phyloP scores from a whole-genome alignment of 1,140 invertebrate species.

The Ips typographus region DNA sequence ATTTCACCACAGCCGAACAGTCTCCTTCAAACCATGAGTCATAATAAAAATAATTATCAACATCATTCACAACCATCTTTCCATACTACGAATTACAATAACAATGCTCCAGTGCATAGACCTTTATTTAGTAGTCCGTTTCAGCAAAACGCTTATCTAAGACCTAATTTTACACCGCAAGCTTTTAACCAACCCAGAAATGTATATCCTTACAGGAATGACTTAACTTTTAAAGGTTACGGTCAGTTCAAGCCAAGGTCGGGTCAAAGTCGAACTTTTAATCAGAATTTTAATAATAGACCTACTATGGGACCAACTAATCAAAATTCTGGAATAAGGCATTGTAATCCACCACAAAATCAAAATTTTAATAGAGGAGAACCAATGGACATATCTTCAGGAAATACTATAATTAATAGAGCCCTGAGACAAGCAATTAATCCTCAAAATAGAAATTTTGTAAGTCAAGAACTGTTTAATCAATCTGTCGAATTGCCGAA shows the following conservation, averaged over 20 bases:
- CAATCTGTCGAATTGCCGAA: neutral
- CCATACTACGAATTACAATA: no score
- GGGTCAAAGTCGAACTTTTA: neutral
- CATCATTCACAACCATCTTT: no score
- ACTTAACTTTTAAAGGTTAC: neutral
- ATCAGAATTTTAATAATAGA: neutral
- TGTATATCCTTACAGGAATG: neutral
- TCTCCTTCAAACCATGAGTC: no score
- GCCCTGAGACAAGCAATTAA: neutral
- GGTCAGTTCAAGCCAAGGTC: neutral
- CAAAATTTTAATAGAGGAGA: neutral
- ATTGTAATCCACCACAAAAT: neutral
- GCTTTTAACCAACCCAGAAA: neutral
- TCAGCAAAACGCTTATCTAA: neutral
- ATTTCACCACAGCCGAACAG: neutral
- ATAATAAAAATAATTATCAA: no score
- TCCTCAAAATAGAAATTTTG: neutral
- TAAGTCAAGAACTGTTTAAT: slow-evolving; percentile 7
- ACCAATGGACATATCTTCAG: slow-evolving; percentile 10
- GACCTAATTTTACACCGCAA: neutral
- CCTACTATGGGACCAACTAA: neutral
- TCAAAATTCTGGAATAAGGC: neutral
- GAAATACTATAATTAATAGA: slow-evolving; percentile 6
- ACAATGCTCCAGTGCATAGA: no score
- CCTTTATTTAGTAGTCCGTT: neutral